Percentiles rank a stretch among this genome's conserved stretches.
These are phyloP conservation scores for Siniperca knerii DNA, from an alignment of 2,113 vertebrate species.

Conservation along the genomic window DNA sequence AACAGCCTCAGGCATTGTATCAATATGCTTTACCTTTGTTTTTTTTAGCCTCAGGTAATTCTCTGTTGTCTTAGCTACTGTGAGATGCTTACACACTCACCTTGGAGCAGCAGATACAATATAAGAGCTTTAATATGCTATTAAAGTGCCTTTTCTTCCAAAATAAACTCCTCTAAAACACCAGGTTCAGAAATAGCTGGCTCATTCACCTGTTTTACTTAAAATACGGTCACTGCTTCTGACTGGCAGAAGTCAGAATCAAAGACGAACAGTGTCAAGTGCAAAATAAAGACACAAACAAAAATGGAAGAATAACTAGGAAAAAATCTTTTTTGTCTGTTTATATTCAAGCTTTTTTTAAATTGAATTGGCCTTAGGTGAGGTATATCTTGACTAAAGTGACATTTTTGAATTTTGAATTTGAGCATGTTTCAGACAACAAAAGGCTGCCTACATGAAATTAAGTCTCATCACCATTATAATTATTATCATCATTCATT, in stretches of 20 bases:
- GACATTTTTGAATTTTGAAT: background rate
- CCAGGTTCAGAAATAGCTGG: background rate
- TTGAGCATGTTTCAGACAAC: constrained; percentile 17
- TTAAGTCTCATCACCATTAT: constrained; percentile 8
- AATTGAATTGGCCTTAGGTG: no score
- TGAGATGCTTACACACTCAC: background rate
- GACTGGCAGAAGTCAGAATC: background rate
- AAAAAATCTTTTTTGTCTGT: background rate
- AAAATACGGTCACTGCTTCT: background rate
- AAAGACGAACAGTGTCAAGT: background rate
- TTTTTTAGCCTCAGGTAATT: constrained; percentile 19
- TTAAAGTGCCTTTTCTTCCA: background rate
- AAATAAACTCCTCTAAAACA: constrained; percentile 11
- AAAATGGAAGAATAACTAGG: background rate
- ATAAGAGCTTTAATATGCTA: background rate
- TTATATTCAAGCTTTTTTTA: constrained; percentile 4
- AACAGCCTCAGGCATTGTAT: constrained; percentile 21
- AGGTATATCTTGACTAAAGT: background rate
- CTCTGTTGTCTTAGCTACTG: background rate
- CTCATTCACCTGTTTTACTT: background rate
- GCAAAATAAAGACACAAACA: background rate
- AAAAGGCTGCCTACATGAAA: background rate
- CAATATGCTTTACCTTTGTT: constrained; percentile 25
- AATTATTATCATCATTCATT: background rate
- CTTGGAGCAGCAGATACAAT: background rate